phyloP scores from a whole-genome alignment of 2,797 vertebrate species.

The Enteromius afrohamiltoni region DNA sequence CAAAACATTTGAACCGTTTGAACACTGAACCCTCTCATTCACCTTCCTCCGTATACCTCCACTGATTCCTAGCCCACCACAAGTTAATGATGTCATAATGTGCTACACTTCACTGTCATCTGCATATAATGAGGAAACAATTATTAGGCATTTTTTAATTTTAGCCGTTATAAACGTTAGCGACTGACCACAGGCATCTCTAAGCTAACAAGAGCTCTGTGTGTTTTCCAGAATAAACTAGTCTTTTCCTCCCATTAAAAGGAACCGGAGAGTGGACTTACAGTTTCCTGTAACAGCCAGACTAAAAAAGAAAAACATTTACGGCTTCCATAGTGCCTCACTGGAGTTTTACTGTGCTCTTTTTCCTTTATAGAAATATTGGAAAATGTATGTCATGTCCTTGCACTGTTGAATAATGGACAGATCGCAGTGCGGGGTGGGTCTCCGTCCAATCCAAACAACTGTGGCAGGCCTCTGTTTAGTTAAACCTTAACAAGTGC shows the following conservation, averaged over 20 bases:
- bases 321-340: slow-evolving; percentile 7
- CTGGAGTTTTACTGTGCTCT: background rate
- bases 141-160: slow-evolving; percentile 30
- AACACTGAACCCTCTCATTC: slow-evolving; percentile 43
- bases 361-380: slow-evolving; percentile 8
- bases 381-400: slow-evolving; percentile 24
- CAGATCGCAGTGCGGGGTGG: background rate
- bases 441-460: slow-evolving; percentile 1
- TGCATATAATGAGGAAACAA: slow-evolving; percentile 10
- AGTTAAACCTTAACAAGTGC: slow-evolving; percentile 35
- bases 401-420: slow-evolving; percentile 12
- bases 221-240: slow-evolving; percentile 44
- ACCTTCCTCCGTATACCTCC: slow-evolving; percentile 2
- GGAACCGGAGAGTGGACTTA: background rate
- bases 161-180: slow-evolving; percentile 13
- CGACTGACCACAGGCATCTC: slow-evolving; percentile 5
- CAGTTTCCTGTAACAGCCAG: slow-evolving; percentile 32
- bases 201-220: slow-evolving; percentile 34
- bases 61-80: slow-evolving; percentile 24
- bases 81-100: slow-evolving; percentile 40
- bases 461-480: background rate
- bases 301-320: background rate
- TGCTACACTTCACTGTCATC: slow-evolving; percentile 34
- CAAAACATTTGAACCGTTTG: slow-evolving; percentile 35
- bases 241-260: slow-evolving; percentile 35